phyloP scores from a whole-genome alignment of 2,888 invertebrate species.

The Dynastes grantii region DNA sequence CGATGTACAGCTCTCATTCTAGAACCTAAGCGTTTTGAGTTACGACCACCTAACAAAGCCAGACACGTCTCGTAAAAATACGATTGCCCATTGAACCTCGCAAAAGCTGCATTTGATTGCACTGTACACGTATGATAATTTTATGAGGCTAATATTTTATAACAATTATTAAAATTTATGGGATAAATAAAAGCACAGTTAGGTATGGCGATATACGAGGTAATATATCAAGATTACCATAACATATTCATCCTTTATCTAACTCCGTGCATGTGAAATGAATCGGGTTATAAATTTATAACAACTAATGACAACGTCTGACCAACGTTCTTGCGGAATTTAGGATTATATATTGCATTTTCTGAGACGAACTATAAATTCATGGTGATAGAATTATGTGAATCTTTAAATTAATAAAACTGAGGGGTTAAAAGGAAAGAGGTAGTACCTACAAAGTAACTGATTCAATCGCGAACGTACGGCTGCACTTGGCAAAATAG shows the following conservation, averaged over 20 bases:
- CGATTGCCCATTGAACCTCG: background rate
- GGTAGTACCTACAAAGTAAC: too few species aligned
- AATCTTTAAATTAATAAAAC: too few species aligned
- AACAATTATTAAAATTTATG: slow-evolving; percentile 23
- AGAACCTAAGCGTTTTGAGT: background rate
- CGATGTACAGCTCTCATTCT: background rate
- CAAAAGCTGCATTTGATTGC: slow-evolving; percentile 2
- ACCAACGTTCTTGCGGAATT: background rate
- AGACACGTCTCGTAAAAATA: slow-evolving; percentile 1
- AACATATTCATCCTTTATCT: background rate
- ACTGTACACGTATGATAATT: slow-evolving; percentile 29
- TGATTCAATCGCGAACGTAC: too few species aligned
- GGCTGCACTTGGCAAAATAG: too few species aligned
- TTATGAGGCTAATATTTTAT: slow-evolving; percentile 30
- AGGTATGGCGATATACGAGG: slow-evolving; percentile 6
- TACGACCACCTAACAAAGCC: slow-evolving; percentile 11
- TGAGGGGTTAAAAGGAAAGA: too few species aligned
- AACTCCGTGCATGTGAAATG: background rate
- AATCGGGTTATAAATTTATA: slow-evolving; percentile 1
- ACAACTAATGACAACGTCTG: background rate
- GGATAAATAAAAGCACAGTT: background rate
- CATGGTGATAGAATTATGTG: too few species aligned
- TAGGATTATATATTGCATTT: background rate
- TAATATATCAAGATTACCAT: slow-evolving; percentile 31
- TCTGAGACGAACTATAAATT: too few species aligned